These are phyloP conservation scores for Sorex fumeus DNA, from an alignment of 2,113 vertebrate genomes.

Conservation along the genomic window DNA sequence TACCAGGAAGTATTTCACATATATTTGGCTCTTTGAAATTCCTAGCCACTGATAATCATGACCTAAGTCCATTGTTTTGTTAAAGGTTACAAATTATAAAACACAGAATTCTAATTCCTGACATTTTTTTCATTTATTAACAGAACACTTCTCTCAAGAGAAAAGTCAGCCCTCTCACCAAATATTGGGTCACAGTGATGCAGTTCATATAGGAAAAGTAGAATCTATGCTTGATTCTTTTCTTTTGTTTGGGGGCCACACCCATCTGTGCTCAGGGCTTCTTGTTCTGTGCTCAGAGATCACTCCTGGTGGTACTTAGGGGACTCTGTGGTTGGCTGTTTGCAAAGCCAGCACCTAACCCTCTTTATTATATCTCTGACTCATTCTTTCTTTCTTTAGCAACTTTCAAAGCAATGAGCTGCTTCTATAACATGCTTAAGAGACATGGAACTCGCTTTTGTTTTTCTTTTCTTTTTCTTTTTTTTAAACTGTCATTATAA, in stretches of 20 bases:
- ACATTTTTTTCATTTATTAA: slow-evolving; percentile 27
- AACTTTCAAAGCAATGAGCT: slow-evolving; percentile 21
- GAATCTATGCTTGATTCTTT: not conserved
- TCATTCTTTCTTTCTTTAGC: not conserved
- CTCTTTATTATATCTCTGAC: no score
- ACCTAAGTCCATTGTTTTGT: not conserved
- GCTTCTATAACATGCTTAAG: not conserved
- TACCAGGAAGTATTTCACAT: not conserved
- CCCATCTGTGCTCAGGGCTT: no score
- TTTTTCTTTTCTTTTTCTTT: no score
- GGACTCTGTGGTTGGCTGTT: no score
- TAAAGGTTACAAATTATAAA: not conserved
- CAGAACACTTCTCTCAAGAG: not conserved
- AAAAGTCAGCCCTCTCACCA: not conserved
- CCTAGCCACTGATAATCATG: not conserved
- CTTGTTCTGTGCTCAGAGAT: no score
- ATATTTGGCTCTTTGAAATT: not conserved
- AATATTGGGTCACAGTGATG: not conserved
- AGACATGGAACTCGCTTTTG: no score
- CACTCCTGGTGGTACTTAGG: no score
- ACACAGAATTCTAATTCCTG: slow-evolving; percentile 3
- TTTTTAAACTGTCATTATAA: not conserved
- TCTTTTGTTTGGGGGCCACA: no score
- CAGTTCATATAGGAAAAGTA: not conserved
- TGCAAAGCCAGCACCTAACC: no score